Percentiles rank a stretch among this genome's conserved stretches.
Conservation (phyloP, 1,140 invertebrate genomes). For the Trachymyrmex cornetzi region DNA sequence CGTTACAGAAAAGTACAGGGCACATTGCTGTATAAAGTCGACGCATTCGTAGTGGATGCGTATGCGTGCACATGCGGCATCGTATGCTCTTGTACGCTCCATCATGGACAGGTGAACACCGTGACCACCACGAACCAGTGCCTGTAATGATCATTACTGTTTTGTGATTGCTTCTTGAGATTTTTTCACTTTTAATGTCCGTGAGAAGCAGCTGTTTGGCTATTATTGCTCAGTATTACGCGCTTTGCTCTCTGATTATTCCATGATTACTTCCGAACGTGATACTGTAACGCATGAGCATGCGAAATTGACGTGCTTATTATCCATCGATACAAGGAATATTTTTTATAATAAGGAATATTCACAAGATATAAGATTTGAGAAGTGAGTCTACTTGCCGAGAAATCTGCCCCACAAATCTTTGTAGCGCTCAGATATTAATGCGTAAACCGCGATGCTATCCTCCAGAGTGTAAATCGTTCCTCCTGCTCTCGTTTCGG, state of each 20-base stretch:
- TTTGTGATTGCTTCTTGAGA: constrained; percentile 77
- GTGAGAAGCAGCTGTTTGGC: neutral
- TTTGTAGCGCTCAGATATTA: neutral
- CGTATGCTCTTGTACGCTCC: neutral
- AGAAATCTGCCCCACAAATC: neutral
- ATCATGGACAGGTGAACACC: constrained; percentile 80
- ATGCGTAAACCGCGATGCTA: constrained; percentile 8
- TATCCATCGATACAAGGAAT: neutral
- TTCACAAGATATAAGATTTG: neutral
- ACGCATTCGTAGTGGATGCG: neutral
- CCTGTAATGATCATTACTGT: constrained; percentile 79
- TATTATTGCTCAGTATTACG: constrained; percentile 33
- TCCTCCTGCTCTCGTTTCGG: constrained; percentile 69
- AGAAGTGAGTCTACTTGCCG: neutral
- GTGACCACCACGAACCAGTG: constrained; percentile 78
- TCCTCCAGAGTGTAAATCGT: constrained; percentile 66
- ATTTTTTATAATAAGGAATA: neutral
- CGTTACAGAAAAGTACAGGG: constrained; percentile 80
- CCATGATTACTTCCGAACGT: neutral
- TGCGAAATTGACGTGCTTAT: neutral
- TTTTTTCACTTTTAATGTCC: constrained; percentile 64
- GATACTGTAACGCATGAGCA: neutral
- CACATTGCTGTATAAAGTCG: constrained; percentile 51
- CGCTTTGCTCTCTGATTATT: constrained; percentile 10
- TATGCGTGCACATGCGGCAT: constrained; percentile 33